A percentile compares a stretch with the other conserved stretches of the same genome.
Evolutionary conservation across 2,113 vertebrate genomes (phyloP).

Genomic region (Peromyscus polionotus): DNA sequence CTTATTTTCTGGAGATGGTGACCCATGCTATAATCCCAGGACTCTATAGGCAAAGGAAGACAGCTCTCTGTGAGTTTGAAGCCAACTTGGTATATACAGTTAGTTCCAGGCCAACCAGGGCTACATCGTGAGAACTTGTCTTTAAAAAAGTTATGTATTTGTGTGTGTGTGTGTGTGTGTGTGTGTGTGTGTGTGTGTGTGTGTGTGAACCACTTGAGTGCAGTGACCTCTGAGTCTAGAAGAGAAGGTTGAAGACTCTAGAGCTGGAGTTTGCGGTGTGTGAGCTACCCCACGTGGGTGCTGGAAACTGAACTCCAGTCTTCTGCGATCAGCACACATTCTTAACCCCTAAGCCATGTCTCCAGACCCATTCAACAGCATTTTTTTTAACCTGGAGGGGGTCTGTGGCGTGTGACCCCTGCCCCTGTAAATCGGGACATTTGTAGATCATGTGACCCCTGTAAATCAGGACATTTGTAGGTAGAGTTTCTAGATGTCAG

Average conservation of each 20-base stretch:
- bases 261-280: neutral
- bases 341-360: neutral
- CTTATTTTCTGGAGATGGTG: neutral
- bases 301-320: neutral
- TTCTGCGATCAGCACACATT: neutral
- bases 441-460: neutral
- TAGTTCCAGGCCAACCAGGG: neutral
- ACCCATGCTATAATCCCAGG: neutral
- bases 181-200: neutral
- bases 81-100: neutral
- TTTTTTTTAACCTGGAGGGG: neutral
- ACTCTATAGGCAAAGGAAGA: neutral
- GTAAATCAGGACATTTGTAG: neutral
- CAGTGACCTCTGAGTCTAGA: neutral
- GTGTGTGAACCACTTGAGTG: neutral
- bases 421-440: neutral
- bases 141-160: neutral
- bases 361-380: neutral
- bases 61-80: neutral
- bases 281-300: neutral
- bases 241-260: neutral
- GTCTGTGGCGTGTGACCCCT: neutral
- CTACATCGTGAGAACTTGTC: neutral
- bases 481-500: neutral
- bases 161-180: neutral